Evolutionary conservation across 1,140 invertebrate species (phyloP), one percentile per base, ranked within the genome.

Genomic region (Cyrtorhinus lividipennis): DNA sequence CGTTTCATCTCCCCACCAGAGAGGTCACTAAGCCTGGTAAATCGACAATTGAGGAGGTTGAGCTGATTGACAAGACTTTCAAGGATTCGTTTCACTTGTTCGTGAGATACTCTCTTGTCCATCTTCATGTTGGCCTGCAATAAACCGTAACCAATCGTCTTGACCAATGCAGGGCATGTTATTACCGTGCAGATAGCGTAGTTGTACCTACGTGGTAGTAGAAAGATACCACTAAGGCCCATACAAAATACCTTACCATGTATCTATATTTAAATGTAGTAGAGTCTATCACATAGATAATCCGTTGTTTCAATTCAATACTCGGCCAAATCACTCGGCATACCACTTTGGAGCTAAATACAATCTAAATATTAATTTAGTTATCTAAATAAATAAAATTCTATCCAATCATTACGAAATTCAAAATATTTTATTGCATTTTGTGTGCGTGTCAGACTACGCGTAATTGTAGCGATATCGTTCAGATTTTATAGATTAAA

Each of bases 1-100:
- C 90, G 77, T 72, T 92, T 92, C 68, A 83, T 83, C 72, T 96
- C 92, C 0, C 93, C 93, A 1, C 91, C 90, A 1, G 91, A 95
- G 67, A 79, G 76, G 63, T 74, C 76, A 67, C 75, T 84, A 67
- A 83, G 80, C 79, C 73, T 84, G 5, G 86, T 87, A 61, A 80
- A 72, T 1, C 72, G 75, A 67, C 85, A 85, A 70, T 83, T 84
- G 12, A 69, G 73, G 1, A 93, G 73, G 0, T 87, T 85, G 13
- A 92, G 75, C 44, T 86, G 76, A 0, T 61, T 61, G 10, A 77
- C 56, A 26, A 78, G 65, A 22, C 61, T 61, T 1, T 66, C 60
- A 57, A 78, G 75, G 25, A 70, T 69, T 59, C 72, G 66, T 10
- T 66, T 72, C 23, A 73, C 67, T 2, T 70, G 24, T 3, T 26